Conservation (phyloP, 2,113 vertebrate genomes). For the Scopus umbretta region DNA sequence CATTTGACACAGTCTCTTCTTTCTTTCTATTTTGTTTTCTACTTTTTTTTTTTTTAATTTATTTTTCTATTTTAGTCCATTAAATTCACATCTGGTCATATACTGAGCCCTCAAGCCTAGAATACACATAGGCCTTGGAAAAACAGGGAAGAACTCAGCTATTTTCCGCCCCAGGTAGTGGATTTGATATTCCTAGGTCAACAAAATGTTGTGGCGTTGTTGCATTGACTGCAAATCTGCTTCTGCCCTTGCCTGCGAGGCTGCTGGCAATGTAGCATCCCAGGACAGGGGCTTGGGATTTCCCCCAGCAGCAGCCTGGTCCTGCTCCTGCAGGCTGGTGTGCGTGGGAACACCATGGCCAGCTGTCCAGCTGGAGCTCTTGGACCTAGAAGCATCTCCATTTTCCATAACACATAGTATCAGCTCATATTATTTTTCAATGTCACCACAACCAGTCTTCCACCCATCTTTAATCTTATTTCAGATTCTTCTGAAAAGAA, state of each 20-base stretch:
- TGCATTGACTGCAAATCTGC: not conserved
- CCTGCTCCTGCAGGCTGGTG: not conserved
- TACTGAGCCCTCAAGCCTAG: not conserved
- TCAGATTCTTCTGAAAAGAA: too few relatives aligned
- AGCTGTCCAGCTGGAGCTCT: not conserved
- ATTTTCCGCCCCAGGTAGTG: not conserved
- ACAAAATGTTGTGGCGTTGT: too few relatives aligned
- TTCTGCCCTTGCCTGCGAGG: not conserved
- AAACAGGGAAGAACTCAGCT: not conserved
- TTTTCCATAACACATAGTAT: not conserved
- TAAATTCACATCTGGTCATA: not conserved
- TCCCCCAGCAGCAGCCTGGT: not conserved
- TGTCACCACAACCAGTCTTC: not conserved
- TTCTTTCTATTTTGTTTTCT: not conserved
- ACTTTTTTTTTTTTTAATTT: not conserved
- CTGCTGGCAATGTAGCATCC: not conserved
- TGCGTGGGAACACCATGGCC: not conserved
- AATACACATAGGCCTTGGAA: not conserved
- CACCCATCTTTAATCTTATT: not conserved
- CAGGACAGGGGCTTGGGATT: not conserved
- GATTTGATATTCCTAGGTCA: not conserved
- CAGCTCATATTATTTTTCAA: not conserved
- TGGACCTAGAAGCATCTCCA: not conserved
- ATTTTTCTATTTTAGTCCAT: not conserved
- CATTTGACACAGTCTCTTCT: not conserved